phyloP scores from a whole-genome alignment of 1,140 invertebrate species.

The Eupeodes corollae region DNA sequence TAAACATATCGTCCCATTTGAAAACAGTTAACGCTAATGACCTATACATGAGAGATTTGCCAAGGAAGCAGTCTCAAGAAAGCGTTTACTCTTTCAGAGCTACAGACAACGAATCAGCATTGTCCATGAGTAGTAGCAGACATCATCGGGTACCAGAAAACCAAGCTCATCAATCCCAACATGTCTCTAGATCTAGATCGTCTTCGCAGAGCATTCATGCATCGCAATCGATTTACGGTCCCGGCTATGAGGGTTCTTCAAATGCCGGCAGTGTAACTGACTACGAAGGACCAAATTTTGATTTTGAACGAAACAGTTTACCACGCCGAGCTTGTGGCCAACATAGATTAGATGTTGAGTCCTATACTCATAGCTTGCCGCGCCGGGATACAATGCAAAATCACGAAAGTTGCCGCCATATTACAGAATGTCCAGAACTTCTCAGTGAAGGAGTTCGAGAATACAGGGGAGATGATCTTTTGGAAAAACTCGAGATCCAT shows the following conservation, averaged over 20 bases:
- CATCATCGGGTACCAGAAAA: no score
- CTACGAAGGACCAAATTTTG: conserved; percentile 26
- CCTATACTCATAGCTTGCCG: conserved; percentile 30
- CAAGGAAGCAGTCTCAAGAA: conserved; percentile 5
- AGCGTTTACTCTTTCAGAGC: conserved; percentile 2
- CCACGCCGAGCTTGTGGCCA: conserved; percentile 26
- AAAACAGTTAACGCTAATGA: not conserved
- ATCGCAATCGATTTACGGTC: not conserved
- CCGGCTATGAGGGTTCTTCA: conserved; percentile 9
- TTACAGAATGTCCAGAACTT: conserved; percentile 28
- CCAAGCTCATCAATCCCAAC: no score
- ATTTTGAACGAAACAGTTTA: conserved; percentile 34
- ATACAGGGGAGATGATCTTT: no score
- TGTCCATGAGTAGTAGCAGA: not conserved
- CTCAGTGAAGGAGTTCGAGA: conserved; percentile 11
- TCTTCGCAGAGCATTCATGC: not conserved
- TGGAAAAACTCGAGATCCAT: no score
- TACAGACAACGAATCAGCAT: not conserved
- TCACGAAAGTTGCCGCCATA: conserved; percentile 30
- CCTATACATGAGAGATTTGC: not conserved
- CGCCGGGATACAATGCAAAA: conserved; percentile 17
- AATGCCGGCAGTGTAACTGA: conserved; percentile 22
- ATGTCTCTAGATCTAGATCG: no score
- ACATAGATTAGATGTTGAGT: conserved; percentile 25
- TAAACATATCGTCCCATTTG: conserved; percentile 12